Evolutionary conservation across 2,797 vertebrate genomes (phyloP), one percentile per base, ranked within the genome.

Genomic region (Pangasius mekongensis): DNA sequence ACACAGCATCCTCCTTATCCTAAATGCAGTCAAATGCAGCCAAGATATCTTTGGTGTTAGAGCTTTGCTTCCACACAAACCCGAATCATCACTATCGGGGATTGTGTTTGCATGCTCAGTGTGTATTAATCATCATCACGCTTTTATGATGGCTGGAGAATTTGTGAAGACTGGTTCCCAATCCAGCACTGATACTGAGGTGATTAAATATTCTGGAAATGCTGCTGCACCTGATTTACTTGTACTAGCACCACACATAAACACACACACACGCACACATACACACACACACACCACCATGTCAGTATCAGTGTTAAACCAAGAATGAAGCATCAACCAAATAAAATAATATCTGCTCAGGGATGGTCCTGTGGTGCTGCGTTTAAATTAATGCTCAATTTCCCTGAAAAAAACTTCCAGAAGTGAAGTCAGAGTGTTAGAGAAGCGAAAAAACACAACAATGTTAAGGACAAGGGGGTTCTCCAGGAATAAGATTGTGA

Each of bases 211-310:
- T 83, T 30, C 36, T 16, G 43, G 39, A 36, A 69, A 84, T 84
- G 47, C 62, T 84, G 64, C 64, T 5, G 4, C 9, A 81, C 33
- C 82, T 39, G 39, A 83, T 73, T 76, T 85, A 56, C 54, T 81
- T 27, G 71, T 69, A 66, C 9, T 22, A 24, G 13, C 83, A 71
- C 18, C 22, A 30, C 54, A 47, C 84, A 86, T 71, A 76, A 33
- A 74, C 33, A 60, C 33, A 85, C 54, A 86, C 69, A 60, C 69
- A 85, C 66, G 71, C 64, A 84, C 66, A 69, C 83, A 56, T 0
- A 39, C 39, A 39, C 49, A 58, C 49, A 84, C 67, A 69, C 47
- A 33, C 8, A 74, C 5, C 11, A 27, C 16, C n/a, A 78, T 8
- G 6, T 16, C 3, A 27, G 27, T 33, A n/a, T 52, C 39, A 18